Evolutionary conservation across 1,140 invertebrate species (phyloP), one percentile per base, ranked within the genome.

Genomic region (Psilanteris sp.): DNA sequence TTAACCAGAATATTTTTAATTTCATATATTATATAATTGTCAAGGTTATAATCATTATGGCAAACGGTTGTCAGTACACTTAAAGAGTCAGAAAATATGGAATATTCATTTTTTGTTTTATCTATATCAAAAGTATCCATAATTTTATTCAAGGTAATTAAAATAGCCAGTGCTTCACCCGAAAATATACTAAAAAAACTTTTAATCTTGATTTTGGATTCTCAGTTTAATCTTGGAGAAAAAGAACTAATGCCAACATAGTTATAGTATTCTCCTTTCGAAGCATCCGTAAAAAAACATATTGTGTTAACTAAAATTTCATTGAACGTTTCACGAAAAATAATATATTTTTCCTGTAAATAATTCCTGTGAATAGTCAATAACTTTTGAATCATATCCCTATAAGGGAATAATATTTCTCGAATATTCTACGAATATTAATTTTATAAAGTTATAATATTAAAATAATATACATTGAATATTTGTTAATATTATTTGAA

Each of bases 241-340:
- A 11, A 13, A 3, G 29, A 11, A 6, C 9, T 10, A 1, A 10
- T 10, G 2, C 29, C 29, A 4, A 32, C 29, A 2, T 3, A 11
- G 10, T 4, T 1, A 2, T 10, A n/a, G 1, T 4, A 1, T 2
- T 20, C 16, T 4, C 6, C 18, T 11, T 41, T 41, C 4, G 37
- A 41, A 1, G 16, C 37, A 11, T 41, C 37, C 3, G 37, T 41
- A 7, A 22, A 22, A 9, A 41, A 41, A 3, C n/a, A n/a, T n/a
- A n/a, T n/a, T n/a, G n/a, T n/a, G n/a, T n/a, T n/a, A n/a, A n/a
- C n/a, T n/a, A n/a, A n/a, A n/a, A n/a, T n/a, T n/a, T n/a, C n/a
- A n/a, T n/a, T n/a, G n/a, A n/a, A n/a, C n/a, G n/a, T n/a, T n/a
- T n/a, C n/a, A n/a, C n/a, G n/a, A n/a, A n/a, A n/a, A n/a, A n/a